Evolutionary conservation across 2,888 invertebrate species (phyloP).

Genomic region (Thereva unica): DNA sequence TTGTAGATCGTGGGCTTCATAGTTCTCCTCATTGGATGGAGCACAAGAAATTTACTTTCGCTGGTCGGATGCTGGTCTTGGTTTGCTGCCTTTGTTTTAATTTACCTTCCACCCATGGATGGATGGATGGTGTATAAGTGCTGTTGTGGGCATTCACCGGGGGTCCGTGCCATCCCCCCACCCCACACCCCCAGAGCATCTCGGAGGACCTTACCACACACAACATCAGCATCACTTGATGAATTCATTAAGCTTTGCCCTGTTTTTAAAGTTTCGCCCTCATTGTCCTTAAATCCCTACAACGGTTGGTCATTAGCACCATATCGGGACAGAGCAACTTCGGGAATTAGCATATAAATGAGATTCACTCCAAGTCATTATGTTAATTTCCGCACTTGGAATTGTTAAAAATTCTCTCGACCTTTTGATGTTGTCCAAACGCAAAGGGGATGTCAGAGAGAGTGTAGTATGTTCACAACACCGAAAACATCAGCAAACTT

Average conservation of each 20-base stretch:
- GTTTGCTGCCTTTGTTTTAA: too few species aligned
- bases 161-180: not conserved
- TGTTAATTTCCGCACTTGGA: slow-evolving; percentile 37
- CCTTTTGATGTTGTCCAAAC: slow-evolving; percentile 26
- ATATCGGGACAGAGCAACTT: slow-evolving; percentile 30
- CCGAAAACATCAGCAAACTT: not conserved
- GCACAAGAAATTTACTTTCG: too few species aligned
- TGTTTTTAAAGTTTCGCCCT: slow-evolving; percentile 29
- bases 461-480: not conserved
- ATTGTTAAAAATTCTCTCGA: slow-evolving; percentile 30
- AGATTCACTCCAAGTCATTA: slow-evolving; percentile 40
- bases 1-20: too few species aligned
- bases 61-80: too few species aligned
- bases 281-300: slow-evolving; percentile 25
- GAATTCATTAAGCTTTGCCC: slow-evolving; percentile 32
- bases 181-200: not conserved
- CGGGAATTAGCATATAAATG: slow-evolving; percentile 41
- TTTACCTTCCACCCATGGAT: too few species aligned
- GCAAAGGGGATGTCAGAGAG: not conserved
- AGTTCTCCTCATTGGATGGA: too few species aligned
- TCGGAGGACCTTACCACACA: not conserved
- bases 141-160: too few species aligned
- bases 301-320: slow-evolving; percentile 33
- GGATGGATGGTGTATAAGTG: too few species aligned
- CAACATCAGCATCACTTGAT: slow-evolving; percentile 18